Evolutionary conservation across 2,888 invertebrate genomes (phyloP), one percentile per base, ranked within the genome.

Genomic region (Drosophila mayaguana): DNA sequence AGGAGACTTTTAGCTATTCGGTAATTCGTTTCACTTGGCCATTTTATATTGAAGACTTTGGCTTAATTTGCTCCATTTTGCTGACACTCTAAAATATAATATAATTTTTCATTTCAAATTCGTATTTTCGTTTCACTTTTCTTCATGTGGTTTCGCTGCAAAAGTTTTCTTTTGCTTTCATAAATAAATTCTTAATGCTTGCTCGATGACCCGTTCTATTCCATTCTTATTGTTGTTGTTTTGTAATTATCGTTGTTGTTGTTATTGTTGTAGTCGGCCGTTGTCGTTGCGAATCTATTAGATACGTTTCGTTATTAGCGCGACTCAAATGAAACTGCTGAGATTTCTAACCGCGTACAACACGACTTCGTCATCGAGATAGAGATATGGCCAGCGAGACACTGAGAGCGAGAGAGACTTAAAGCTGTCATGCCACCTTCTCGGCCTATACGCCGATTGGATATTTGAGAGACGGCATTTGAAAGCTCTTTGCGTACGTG

Each of bases 311-410:
- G 90, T 86, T 91, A 91, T 88, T 89, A 91, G 89, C 92, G 91
- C 92, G 92, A 90, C 91, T 91, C 90, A 91, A 90, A 90, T 91
- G 84, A 87, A 92, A 91, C 91, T 91, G 91, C 88, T 72, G 78
- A 78, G 86, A 89, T 88, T 86, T 80, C 73, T 74, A 77, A 64
- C 59, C 63, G 63, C 82, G 83, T 63, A 62, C 80, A 61, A 80
- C 80, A 61, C 64, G 70, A 76, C 65, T 72, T 56, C 74, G 80
- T 55, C 71, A 63, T 75, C 59, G 82, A 40, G 54, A 40, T 16
- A 40, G 54, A 40, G 54, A 54, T 14, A 38, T 36, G 22, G 54
- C 7, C 22, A 40, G 40, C 18, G 25, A 40, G 25, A 20, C 12
- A 54, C 22, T 9, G n/a, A n/a, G 36, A 38, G 38, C 16, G 53